Base-by-base conservation (phyloP, 1,140 invertebrate genomes). In the Dryas iulia region DNA sequence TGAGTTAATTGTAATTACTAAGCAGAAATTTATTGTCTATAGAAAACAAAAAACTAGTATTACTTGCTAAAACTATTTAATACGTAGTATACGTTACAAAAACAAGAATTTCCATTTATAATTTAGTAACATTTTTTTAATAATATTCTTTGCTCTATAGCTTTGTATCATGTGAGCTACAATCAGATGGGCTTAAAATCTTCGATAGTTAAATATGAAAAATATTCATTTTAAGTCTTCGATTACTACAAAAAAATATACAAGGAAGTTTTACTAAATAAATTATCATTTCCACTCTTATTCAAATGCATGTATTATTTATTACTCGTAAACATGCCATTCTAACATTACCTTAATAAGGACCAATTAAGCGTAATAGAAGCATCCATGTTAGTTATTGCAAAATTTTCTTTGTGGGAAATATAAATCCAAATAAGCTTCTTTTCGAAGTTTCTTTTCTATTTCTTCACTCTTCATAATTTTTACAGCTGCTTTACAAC, bases 381-480 rank as follows among this genome's bases (percentile, higher is more conserved):
- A 47, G 39, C 8, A 21, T 21, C 14, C 8, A 21, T 21, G 54
- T 77, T 76, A 81, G 70, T 77, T 76, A 31, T 82, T 76, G 77
- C 86, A 89, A 66, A 78, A 82, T 59, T 76, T 80, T 59, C 87
- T 77, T 69, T 91, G 86, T 35, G 86, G 87, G 68, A 92, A 92
- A 78, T 87, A 92, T 56, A 89, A 75, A 74, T 89, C 85, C 2
- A 92, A 73, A 75, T 92, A 92, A 1, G 92, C 90, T 79, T 92
- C 92, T 61, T 90, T 92, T 56, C 90, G 77, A 3, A 92, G 72
- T 74, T 91, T 92, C 67, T 92, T 92, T 39, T 81, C 76, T 23
- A 92, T 92, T 73, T 92, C 87, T 74, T 89, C 84, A 26, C 63
- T 82, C 53, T 82, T 91, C 88, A 92, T 92, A 25, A 92, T 89